Conservation (phyloP, 2,113 vertebrate genomes). For the Pygoscelis antarcticus region DNA sequence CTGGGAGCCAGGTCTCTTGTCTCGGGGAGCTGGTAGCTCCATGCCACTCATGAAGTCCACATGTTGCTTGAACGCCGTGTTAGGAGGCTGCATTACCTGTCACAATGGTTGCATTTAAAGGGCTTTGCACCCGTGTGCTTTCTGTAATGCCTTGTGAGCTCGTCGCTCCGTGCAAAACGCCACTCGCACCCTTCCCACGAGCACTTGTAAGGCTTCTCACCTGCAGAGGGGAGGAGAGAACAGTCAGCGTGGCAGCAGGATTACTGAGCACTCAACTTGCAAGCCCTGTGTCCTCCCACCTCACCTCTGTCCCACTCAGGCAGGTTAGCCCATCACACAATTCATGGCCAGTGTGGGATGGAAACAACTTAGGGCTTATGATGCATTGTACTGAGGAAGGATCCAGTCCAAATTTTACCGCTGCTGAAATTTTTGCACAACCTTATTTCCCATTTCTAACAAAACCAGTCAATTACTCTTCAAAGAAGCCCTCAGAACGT, state of each 20-base stretch:
- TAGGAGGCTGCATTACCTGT: conserved; percentile 84
- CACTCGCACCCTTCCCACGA: conserved; percentile 99
- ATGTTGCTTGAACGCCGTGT: not conserved
- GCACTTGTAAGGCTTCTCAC: conserved; percentile 99
- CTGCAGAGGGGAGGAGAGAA: conserved; percentile 67
- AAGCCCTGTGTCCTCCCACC: not conserved
- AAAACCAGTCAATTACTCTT: not conserved
- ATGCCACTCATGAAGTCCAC: not conserved
- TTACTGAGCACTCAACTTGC: not conserved
- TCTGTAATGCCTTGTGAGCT: conserved; percentile 99
- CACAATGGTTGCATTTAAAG: conserved; percentile 99
- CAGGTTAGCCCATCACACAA: not conserved
- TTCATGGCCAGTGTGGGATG: not conserved
- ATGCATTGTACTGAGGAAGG: not conserved
- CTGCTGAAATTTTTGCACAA: not conserved
- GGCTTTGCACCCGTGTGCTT: conserved; percentile 99
- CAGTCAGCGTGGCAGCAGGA: conserved; percentile 16
- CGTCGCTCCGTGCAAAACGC: conserved; percentile 98
- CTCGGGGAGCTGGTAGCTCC: not conserved
- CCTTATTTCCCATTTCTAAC: not conserved
- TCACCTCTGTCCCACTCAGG: rapidly evolving
- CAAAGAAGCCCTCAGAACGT: not conserved
- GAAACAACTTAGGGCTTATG: not conserved
- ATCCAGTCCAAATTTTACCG: not conserved
- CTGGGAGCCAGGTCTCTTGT: not conserved